A percentile compares a stretch with the other conserved stretches of the same genome.
phyloP scores from a whole-genome alignment of 2,888 invertebrate genomes.

The Muschampia plurimacula region DNA sequence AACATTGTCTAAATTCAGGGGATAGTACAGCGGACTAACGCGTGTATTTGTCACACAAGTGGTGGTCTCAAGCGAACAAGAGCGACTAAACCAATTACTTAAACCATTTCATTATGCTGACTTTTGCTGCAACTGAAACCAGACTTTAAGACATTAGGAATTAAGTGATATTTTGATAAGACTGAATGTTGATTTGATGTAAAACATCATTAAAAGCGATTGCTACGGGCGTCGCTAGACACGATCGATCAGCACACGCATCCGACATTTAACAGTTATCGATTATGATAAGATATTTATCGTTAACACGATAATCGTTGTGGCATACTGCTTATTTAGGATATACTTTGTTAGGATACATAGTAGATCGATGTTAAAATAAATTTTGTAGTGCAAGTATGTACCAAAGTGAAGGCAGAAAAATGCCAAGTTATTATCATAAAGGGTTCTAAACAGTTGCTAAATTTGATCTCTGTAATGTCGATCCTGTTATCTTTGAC shows the following conservation, averaged over 20 bases:
- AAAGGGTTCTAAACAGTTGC: too few species aligned
- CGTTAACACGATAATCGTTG: conserved; percentile 19
- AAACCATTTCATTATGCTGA: conserved; percentile 27
- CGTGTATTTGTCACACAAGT: conserved; percentile 37
- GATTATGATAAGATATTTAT: conserved; percentile 28
- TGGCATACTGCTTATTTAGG: not conserved
- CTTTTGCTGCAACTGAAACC: conserved; percentile 5
- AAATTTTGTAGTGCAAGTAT: too few species aligned
- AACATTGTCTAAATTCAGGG: conserved; percentile 8
- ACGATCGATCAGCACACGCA: conserved; percentile 31
- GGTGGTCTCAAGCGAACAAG: conserved; percentile 31
- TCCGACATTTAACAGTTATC: conserved; percentile 23
- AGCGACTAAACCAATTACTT: conserved; percentile 32
- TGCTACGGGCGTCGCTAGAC: conserved; percentile 35
- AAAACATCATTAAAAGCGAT: conserved; percentile 35
- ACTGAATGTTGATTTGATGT: not conserved
- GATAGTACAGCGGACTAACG: conserved; percentile 21
- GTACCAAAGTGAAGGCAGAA: too few species aligned
- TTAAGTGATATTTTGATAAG: not conserved
- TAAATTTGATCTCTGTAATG: too few species aligned
- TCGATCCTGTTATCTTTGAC: too few species aligned
- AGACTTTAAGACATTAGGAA: not conserved
- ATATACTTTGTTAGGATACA: not conserved
- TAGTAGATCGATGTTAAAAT: too few species aligned
- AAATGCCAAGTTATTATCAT: too few species aligned